Percentiles rank a stretch among this genome's conserved stretches.
Evolutionary conservation across 1,140 invertebrate species (phyloP).

Genomic region (Protaetia brevitarsis): DNA sequence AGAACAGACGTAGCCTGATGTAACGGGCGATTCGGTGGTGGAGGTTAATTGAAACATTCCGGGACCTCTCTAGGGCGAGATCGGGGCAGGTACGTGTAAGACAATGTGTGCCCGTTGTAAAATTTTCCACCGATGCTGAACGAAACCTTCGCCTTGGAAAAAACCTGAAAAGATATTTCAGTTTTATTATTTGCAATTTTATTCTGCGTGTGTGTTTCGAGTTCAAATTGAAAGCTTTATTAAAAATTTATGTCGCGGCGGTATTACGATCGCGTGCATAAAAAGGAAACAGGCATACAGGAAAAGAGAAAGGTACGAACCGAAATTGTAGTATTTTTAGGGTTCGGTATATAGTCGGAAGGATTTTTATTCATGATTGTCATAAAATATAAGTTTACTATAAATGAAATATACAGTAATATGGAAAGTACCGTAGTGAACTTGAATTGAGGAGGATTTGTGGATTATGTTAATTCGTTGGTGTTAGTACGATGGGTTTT

Average conservation of each 20-base stretch:
- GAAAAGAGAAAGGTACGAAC: neutral
- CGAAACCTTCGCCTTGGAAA: constrained; percentile 61
- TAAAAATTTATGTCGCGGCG: constrained; percentile 10
- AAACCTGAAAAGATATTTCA: constrained; percentile 56
- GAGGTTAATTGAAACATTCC: constrained; percentile 71
- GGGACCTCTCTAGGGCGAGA: constrained; percentile 64
- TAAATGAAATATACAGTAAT: neutral
- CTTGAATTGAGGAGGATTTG: neutral
- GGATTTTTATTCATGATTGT: constrained; percentile 8
- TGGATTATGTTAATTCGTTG: neutral
- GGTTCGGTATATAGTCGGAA: neutral
- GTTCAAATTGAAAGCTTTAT: constrained; percentile 17
- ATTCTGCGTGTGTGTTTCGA: constrained; percentile 7
- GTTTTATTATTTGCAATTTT: constrained; percentile 22
- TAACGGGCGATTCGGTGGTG: constrained; percentile 61
- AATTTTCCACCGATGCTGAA: constrained; percentile 65
- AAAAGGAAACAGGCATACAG: neutral
- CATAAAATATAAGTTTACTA: constrained; percentile 13
- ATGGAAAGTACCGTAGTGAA: neutral
- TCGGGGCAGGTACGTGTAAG: constrained; percentile 73
- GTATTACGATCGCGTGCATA: constrained; percentile 6
- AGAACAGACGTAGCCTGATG: constrained; percentile 70
- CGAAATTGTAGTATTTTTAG: constrained; percentile 8
- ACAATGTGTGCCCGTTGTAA: constrained; percentile 60
- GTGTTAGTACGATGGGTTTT: no score